These are phyloP conservation scores for Coracias cyanogaster DNA, from an alignment of 2,797 vertebrate genomes.

Conservation along the genomic window DNA sequence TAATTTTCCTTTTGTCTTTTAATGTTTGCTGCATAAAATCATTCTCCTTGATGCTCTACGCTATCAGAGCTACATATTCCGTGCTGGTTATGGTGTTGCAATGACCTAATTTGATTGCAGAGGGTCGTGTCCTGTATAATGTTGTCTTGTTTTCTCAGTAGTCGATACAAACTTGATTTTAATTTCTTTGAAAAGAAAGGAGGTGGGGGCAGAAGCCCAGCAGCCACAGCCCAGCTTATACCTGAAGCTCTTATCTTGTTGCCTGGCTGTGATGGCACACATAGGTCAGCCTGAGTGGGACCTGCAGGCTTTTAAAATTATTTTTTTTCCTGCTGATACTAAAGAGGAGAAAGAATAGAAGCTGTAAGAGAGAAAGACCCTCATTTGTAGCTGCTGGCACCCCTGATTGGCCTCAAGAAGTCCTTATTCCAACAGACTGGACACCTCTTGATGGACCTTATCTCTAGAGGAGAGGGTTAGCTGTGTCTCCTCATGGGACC, in stretches of 20 bases:
- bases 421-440: neutral
- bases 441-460: neutral
- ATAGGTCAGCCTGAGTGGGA: neutral
- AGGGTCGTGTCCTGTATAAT: slow-evolving; percentile 62
- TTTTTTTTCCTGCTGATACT: neutral
- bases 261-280: neutral
- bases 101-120: slow-evolving; percentile 61
- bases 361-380: neutral
- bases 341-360: neutral
- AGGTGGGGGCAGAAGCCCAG: neutral
- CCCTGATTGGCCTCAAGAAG: neutral
- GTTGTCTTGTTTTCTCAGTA: slow-evolving; percentile 54
- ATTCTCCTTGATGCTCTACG: neutral
- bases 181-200: slow-evolving; percentile 40
- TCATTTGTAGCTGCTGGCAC: neutral
- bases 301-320: neutral
- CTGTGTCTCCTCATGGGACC: neutral
- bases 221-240: neutral
- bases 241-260: neutral
- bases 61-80: neutral
- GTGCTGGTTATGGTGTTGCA: slow-evolving; percentile 17
- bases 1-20: neutral
- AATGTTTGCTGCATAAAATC: slow-evolving; percentile 27
- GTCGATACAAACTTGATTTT: slow-evolving; percentile 64
- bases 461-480: neutral